A percentile compares a stretch with the other conserved stretches of the same genome.
Evolutionary conservation across 2,113 vertebrate genomes (phyloP).

Genomic region (Dissostichus mawsoni): DNA sequence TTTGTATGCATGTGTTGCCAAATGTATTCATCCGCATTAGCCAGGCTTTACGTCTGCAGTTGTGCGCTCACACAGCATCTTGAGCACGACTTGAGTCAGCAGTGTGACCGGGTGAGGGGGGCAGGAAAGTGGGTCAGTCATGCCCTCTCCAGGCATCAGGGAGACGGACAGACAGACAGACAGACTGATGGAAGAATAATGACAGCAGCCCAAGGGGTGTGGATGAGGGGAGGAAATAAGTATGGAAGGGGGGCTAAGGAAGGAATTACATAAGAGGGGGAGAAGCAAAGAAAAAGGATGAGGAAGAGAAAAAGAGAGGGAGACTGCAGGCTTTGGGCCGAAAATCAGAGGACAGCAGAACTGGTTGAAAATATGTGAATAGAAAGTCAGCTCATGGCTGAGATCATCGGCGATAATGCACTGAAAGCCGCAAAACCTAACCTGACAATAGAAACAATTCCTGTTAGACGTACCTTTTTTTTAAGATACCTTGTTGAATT

Average conservation of each 20-base stretch:
- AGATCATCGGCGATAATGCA: background rate
- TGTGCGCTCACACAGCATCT: constrained; percentile 55
- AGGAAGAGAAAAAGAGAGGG: background rate
- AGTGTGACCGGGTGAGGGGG: constrained; percentile 44
- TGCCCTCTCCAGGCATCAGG: constrained; percentile 53
- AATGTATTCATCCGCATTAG: constrained; percentile 53
- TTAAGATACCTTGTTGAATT: no score
- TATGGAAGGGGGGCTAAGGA: background rate
- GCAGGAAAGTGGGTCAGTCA: constrained; percentile 70
- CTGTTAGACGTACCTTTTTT: no score
- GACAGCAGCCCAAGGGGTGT: constrained; percentile 9
- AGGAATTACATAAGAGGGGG: constrained; percentile 32
- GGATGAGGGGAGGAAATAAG: constrained; percentile 20
- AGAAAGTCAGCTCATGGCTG: constrained; percentile 4
- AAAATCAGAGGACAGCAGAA: constrained; percentile 14
- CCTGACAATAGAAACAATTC: no score
- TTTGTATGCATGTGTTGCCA: constrained; percentile 48
- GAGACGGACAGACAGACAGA: constrained; percentile 20
- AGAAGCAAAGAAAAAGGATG: constrained; percentile 5
- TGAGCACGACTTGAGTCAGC: constrained; percentile 71
- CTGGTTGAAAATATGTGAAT: background rate
- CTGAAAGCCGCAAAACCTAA: no score
- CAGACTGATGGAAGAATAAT: constrained; percentile 12
- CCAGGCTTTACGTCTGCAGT: constrained; percentile 23
- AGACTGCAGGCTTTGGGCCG: background rate